Percentiles rank a stretch among this genome's conserved stretches.
These are phyloP conservation scores for Eulemur mongoz DNA, from an alignment of 2,797 vertebrate genomes.

Conservation along the genomic window DNA sequence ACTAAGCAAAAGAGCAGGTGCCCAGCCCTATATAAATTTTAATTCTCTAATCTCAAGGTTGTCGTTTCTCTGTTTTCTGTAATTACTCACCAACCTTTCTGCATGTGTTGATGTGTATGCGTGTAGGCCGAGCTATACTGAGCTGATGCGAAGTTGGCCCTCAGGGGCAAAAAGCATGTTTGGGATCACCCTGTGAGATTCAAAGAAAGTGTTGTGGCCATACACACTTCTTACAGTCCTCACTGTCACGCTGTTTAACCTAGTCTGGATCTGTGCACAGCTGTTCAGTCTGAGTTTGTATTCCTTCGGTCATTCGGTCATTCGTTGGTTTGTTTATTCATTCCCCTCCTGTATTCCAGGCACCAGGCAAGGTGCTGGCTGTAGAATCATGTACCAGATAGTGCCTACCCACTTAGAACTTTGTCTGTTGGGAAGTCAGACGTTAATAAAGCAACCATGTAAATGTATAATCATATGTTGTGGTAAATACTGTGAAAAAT, in stretches of 20 bases:
- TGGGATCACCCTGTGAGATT: neutral
- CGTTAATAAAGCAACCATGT: neutral
- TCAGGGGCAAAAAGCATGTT: neutral
- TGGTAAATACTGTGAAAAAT: conserved; percentile 20
- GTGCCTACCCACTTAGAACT: neutral
- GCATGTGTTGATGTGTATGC: neutral
- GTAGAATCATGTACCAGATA: neutral
- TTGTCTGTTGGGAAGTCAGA: neutral
- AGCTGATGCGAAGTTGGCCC: neutral
- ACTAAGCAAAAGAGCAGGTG: neutral
- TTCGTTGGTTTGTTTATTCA: neutral
- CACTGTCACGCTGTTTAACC: neutral
- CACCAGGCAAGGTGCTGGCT: neutral
- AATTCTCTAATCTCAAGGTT: conserved; percentile 9
- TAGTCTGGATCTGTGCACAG: neutral
- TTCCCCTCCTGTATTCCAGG: neutral
- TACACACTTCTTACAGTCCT: neutral
- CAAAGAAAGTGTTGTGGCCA: neutral
- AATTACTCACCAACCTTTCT: neutral
- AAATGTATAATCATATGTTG: neutral
- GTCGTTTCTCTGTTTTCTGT: conserved; percentile 7
- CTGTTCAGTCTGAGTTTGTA: neutral
- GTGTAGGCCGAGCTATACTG: neutral
- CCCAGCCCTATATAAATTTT: neutral
- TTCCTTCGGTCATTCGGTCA: neutral